Conservation (phyloP, 2,888 invertebrate genomes). For the Bruchidius siliquastri region DNA sequence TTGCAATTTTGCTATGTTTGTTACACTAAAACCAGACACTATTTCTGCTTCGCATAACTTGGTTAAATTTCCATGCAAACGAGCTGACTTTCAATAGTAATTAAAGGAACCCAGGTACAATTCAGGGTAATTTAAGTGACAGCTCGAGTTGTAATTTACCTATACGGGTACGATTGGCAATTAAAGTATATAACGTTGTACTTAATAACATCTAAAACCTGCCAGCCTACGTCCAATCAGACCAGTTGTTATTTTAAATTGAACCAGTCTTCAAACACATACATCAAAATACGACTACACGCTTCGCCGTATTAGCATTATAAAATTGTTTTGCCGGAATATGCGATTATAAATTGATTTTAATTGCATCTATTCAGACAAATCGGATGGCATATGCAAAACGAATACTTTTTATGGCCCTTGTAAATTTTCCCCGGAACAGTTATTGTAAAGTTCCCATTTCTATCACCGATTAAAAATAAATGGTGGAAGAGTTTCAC, state of each 20-base stretch:
- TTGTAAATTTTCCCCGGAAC: background rate
- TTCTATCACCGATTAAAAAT: too few species aligned
- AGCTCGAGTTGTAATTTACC: background rate
- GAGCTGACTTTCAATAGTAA: background rate
- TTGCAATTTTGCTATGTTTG: too few species aligned
- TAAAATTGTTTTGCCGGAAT: constrained; percentile 8
- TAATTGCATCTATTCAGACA: constrained; percentile 8
- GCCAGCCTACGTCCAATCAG: constrained; percentile 21
- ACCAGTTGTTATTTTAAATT: constrained; percentile 22
- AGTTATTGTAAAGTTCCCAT: background rate
- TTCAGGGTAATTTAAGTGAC: background rate
- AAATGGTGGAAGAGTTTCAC: too few species aligned
- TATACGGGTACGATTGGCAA: constrained; percentile 5
- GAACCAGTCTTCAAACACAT: constrained; percentile 19
- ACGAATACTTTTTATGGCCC: background rate
- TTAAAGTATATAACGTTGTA: constrained; percentile 12
- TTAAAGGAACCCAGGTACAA: background rate
- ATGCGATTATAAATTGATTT: constrained; percentile 9
- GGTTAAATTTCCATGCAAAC: background rate
- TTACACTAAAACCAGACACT: too few species aligned
- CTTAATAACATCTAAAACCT: constrained; percentile 14
- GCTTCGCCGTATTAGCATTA: constrained; percentile 3
- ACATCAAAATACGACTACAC: constrained; percentile 13
- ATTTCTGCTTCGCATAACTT: too few species aligned
- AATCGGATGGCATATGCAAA: background rate